Evolutionary conservation across 2,888 invertebrate species (phyloP).

Genomic region (Azorinus chamasolen): DNA sequence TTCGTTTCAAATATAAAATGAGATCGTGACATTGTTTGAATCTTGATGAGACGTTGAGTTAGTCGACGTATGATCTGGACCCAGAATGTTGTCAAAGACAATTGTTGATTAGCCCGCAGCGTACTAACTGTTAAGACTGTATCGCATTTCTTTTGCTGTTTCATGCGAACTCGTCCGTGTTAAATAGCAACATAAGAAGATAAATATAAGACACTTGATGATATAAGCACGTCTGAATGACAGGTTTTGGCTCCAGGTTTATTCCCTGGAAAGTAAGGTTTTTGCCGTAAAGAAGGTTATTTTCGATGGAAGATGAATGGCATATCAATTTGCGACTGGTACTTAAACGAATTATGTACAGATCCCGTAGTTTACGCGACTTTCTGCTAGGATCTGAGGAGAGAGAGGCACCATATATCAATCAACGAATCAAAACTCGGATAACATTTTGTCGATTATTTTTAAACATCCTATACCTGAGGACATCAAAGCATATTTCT

Average conservation of each 20-base stretch:
- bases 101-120: too few species aligned
- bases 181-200: conserved; percentile 65
- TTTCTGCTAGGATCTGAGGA: conserved; percentile 51
- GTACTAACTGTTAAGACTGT: too few species aligned
- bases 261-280: conserved; percentile 59
- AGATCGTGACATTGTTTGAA: too few species aligned
- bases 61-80: too few species aligned
- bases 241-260: conserved; percentile 60
- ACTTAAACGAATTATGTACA: conserved; percentile 43
- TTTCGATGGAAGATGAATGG: conserved; percentile 57
- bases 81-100: too few species aligned
- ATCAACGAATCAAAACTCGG: conserved; percentile 46
- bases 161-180: conserved; percentile 66
- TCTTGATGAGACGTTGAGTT: too few species aligned
- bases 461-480: too few species aligned
- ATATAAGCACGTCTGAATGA: conserved; percentile 62
- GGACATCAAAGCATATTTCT: too few species aligned
- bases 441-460: too few species aligned
- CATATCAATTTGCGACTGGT: conserved; percentile 62
- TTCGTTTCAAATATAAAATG: too few species aligned
- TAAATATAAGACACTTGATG: conserved; percentile 64
- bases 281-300: conserved; percentile 41
- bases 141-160: conserved; percentile 66
- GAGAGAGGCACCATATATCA: conserved; percentile 52
- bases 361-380: conserved; percentile 30